Evolutionary conservation across 1,140 invertebrate species (phyloP), one percentile per base, ranked within the genome.

Genomic region (Caligus rogercresseyi): DNA sequence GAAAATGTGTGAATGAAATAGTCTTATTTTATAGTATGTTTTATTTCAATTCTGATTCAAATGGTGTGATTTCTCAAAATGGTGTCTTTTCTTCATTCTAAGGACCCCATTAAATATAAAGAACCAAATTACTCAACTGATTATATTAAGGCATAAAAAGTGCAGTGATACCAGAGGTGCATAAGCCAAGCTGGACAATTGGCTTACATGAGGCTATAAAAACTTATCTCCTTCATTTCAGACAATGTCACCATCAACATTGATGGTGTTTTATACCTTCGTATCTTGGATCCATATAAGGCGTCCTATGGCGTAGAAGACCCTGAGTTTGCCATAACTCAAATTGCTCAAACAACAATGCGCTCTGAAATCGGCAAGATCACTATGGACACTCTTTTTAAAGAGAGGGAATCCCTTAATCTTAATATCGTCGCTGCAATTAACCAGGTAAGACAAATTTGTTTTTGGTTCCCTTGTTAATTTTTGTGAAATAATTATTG

Each of bases 281-380:
- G 85, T 72, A 87, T 99, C 67, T 78, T 89, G 63, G 86, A 99
- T 78, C 84, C 96, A 16, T 98, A 96, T 72, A 84, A 84, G 78
- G 86, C 93, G 56, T 95, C 91, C 65, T 99, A 99, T 77, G 95
- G 95, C 25, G 94, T 99, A 21, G 93, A 98, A 78, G 95, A 99
- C 78, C 90, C 94, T 16, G 94, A 98, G 75, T 98, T 96, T 82
- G 95, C 95, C 2, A 91, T 99, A 61, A 97, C 92, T 51, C 95
- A 99, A 74, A 76, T 98, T 51, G 95, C 95, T 0, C 95, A 98
- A 78, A 98, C 95, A 0, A 98, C 95, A 13, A 98, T 99, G 95
- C 83, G 83, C 72, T 97, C 94, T 3, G 95, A 98, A 74, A 76
- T 98, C 24, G 95, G 95, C 65, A 97, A 96, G 79, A 98, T 99